phyloP scores from a whole-genome alignment of 2,797 vertebrate species.

The Huso huso region DNA sequence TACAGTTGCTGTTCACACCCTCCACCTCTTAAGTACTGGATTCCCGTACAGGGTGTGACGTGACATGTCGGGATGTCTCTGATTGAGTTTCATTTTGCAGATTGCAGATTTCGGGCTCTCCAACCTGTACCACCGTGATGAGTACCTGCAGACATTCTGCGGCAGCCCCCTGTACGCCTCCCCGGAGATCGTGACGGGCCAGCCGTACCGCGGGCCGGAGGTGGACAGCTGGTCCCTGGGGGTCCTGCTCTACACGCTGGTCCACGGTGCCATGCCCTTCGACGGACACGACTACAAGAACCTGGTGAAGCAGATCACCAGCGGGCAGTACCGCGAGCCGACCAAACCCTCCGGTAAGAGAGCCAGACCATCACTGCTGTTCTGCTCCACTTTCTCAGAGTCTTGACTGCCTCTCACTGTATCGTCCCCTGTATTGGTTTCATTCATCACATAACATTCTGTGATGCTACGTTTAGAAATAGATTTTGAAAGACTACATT shows the following conservation, averaged over 20 bases:
- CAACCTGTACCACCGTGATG: slow-evolving; percentile 78
- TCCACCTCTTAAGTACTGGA: no score
- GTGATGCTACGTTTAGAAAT: no score
- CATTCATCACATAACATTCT: no score
- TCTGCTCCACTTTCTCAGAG: no score
- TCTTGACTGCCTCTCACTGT: no score
- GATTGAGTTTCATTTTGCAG: slow-evolving; percentile 39
- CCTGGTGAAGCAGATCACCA: slow-evolving; percentile 86
- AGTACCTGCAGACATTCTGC: slow-evolving; percentile 85
- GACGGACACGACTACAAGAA: slow-evolving; percentile 82
- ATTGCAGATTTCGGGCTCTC: slow-evolving; percentile 96
- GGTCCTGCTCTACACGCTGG: slow-evolving; percentile 85
- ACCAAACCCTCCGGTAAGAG: slow-evolving; percentile 76
- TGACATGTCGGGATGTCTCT: neutral
- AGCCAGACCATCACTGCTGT: neutral
- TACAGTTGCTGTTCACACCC: no score
- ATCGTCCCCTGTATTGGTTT: no score
- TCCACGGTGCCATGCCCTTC: slow-evolving; percentile 92
- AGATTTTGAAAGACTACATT: no score
- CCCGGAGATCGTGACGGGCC: slow-evolving; percentile 89
- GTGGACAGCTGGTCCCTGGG: slow-evolving; percentile 98
- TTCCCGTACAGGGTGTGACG: no score
- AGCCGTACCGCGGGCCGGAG: slow-evolving; percentile 88
- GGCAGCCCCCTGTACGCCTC: slow-evolving; percentile 93
- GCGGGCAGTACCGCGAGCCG: slow-evolving; percentile 81